Percentiles rank a stretch among this genome's conserved stretches.
phyloP scores from a whole-genome alignment of 1,140 invertebrate genomes.

The Cyclargus thomasi region DNA sequence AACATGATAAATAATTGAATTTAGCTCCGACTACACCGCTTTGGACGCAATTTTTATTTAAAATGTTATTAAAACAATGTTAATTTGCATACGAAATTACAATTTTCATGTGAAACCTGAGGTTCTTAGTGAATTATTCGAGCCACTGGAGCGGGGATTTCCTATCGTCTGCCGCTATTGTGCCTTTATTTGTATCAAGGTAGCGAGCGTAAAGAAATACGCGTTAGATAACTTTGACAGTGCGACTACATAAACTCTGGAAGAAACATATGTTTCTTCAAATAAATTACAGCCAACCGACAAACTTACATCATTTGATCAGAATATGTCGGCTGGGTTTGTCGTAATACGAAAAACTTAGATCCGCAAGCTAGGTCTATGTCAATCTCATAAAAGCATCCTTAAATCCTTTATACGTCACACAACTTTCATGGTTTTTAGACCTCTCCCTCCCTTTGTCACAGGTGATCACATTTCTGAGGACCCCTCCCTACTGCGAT shows the following conservation, averaged over 20 bases:
- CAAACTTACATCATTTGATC: too few species aligned
- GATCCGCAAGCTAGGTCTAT: too few species aligned
- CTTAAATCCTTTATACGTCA: too few species aligned
- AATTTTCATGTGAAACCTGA: slow-evolving; percentile 65
- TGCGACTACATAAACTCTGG: slow-evolving; percentile 25
- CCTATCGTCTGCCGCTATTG: slow-evolving; percentile 65
- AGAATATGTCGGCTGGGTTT: too few species aligned
- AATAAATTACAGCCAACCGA: too few species aligned
- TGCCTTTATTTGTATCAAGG: slow-evolving; percentile 63
- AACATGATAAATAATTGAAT: neutral
- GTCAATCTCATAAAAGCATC: too few species aligned
- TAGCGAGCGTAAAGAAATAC: slow-evolving; percentile 52
- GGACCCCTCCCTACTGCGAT: too few species aligned
- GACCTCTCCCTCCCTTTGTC: too few species aligned
- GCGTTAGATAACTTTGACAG: slow-evolving; percentile 46
- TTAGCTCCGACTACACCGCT: neutral
- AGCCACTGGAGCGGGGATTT: slow-evolving; percentile 67
- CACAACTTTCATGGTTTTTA: too few species aligned
- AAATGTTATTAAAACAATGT: slow-evolving; percentile 30
- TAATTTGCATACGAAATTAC: slow-evolving; percentile 67
- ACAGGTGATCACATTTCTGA: too few species aligned
- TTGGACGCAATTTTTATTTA: neutral
- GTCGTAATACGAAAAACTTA: too few species aligned
- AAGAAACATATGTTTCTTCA: too few species aligned
- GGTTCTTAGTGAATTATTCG: slow-evolving; percentile 65